Percentiles rank a stretch among this genome's conserved stretches.
Conservation (phyloP, 2,888 invertebrate genomes). For the Pachliopta kotzebuea region DNA sequence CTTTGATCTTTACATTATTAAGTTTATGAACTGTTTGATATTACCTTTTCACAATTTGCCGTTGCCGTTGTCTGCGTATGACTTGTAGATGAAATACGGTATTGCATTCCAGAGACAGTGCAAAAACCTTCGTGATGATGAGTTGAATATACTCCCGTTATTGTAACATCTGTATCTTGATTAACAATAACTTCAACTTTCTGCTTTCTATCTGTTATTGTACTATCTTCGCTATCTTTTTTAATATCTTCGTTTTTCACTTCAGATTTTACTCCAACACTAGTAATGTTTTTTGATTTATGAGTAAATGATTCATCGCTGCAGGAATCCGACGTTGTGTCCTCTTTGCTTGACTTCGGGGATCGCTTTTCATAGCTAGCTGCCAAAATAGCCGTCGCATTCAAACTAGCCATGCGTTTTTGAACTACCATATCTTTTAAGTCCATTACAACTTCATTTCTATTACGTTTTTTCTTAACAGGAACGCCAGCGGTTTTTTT, state of each 20-base stretch:
- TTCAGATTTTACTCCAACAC: slow-evolving; percentile 79
- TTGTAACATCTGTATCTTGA: slow-evolving; percentile 93
- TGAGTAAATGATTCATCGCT: slow-evolving; percentile 77
- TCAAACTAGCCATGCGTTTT: slow-evolving; percentile 94
- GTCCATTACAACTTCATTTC: slow-evolving; percentile 86
- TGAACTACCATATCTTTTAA: slow-evolving; percentile 92
- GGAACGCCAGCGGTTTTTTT: slow-evolving; percentile 67
- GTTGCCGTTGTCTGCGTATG: slow-evolving; percentile 92
- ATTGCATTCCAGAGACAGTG: slow-evolving; percentile 92
- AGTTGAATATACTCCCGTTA: slow-evolving; percentile 91
- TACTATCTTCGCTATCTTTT: slow-evolving; percentile 62
- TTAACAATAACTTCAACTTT: slow-evolving; percentile 90
- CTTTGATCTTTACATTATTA: neutral
- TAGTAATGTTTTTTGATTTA: slow-evolving; percentile 75
- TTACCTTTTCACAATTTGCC: slow-evolving; percentile 85
- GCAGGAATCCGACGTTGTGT: slow-evolving; percentile 80
- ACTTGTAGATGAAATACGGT: slow-evolving; percentile 92
- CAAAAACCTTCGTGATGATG: slow-evolving; percentile 93
- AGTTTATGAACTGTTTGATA: slow-evolving; percentile 32
- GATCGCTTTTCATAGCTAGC: slow-evolving; percentile 91
- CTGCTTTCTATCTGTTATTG: slow-evolving; percentile 66
- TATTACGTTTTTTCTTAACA: slow-evolving; percentile 79
- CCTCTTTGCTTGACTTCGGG: slow-evolving; percentile 79
- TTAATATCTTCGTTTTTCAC: slow-evolving; percentile 68
- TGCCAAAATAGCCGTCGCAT: slow-evolving; percentile 93